Percentiles rank a stretch among this genome's conserved stretches.
Conservation (phyloP, 2,888 invertebrate species). For the Noctuana brunneofusca region DNA sequence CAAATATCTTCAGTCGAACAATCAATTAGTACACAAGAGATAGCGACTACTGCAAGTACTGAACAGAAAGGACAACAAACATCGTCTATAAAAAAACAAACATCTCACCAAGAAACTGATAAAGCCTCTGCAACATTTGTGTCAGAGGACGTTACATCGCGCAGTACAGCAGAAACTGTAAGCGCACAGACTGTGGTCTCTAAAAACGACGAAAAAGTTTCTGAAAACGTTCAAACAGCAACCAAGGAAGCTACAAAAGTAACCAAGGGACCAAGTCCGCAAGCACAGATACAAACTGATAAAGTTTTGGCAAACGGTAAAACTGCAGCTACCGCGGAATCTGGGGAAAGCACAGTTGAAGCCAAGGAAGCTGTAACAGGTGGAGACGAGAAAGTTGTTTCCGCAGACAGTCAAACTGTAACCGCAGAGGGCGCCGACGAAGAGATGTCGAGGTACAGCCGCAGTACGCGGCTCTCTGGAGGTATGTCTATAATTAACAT, state of each 20-base stretch:
- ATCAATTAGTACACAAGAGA: constrained; percentile 36
- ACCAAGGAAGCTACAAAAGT: constrained; percentile 5
- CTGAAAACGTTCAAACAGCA: constrained; percentile 12
- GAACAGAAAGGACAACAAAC: constrained; percentile 36
- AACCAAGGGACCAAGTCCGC: constrained; percentile 7
- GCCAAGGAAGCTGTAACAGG: constrained; percentile 44
- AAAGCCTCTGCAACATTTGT: constrained; percentile 28
- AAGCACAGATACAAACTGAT: neutral
- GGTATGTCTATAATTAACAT: constrained; percentile 59
- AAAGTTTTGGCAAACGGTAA: constrained; percentile 17
- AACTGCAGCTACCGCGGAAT: constrained; percentile 14
- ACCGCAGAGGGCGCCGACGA: constrained; percentile 65
- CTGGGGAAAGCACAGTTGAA: constrained; percentile 20
- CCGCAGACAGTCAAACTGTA: constrained; percentile 69
- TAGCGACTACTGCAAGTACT: constrained; percentile 37
- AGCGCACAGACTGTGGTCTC: constrained; percentile 12
- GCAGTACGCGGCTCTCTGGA: constrained; percentile 85
- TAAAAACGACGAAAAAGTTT: constrained; percentile 11
- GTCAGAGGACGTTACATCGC: constrained; percentile 37
- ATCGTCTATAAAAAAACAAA: constrained; percentile 34
- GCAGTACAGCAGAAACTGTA: constrained; percentile 13
- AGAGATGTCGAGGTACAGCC: constrained; percentile 84
- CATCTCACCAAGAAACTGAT: constrained; percentile 40
- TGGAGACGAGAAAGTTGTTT: constrained; percentile 34
- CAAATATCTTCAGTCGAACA: constrained; percentile 36